Percentiles rank a stretch among this genome's conserved stretches.
Evolutionary conservation across 1,140 invertebrate genomes (phyloP).

Genomic region (Ips typographus): DNA sequence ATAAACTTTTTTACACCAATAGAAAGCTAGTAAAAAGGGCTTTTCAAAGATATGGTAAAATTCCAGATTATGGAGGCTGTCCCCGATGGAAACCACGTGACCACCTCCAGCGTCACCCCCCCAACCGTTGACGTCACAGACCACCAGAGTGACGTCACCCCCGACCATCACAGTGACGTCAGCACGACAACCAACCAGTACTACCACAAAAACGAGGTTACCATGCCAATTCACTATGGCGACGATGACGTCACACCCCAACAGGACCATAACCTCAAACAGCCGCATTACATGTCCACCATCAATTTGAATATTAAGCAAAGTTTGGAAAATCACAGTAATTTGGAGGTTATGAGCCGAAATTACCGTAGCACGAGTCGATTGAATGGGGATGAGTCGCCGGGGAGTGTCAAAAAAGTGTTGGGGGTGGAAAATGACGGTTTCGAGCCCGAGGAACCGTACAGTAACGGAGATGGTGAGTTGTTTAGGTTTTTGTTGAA

Average conservation of each 20-base stretch:
- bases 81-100: too few species aligned
- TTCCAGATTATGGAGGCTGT: too few species aligned
- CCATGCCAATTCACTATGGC: conserved; percentile 49
- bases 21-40: too few species aligned
- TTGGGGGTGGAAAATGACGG: conserved; percentile 43
- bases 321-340: conserved; percentile 44
- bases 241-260: conserved; percentile 42
- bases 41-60: too few species aligned
- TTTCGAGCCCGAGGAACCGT: conserved; percentile 39
- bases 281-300: conserved; percentile 49
- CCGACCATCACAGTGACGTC: too few species aligned
- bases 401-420: conserved; percentile 36
- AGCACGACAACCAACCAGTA: conserved; percentile 34
- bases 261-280: conserved; percentile 33
- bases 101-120: too few species aligned
- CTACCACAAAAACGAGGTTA: conserved; percentile 52
- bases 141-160: too few species aligned
- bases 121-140: too few species aligned
- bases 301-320: conserved; percentile 51
- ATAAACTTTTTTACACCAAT: too few species aligned
- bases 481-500: not conserved
- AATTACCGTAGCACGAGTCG: conserved; percentile 47
- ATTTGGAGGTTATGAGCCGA: conserved; percentile 47
- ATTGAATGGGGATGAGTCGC: conserved; percentile 42
- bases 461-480: conserved; percentile 27